Percentiles rank a stretch among this genome's conserved stretches.
phyloP scores from a whole-genome alignment of 2,888 invertebrate species.

The Polydrusus cervinus region DNA sequence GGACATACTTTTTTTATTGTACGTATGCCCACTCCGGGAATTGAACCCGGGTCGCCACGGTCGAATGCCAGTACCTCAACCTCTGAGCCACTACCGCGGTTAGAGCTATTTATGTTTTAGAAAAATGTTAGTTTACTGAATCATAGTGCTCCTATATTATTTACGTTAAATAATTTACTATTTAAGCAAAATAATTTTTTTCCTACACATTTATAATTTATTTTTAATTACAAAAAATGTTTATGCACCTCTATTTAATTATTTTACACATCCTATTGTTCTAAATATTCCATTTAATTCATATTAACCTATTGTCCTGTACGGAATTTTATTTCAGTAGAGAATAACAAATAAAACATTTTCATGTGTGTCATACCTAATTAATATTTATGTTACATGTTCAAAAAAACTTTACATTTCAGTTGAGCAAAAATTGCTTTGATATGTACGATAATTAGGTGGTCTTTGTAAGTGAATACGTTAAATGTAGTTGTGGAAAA shows the following conservation, averaged over 20 bases:
- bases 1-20: too few relatives aligned
- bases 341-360: constrained; percentile 33
- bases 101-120: background rate
- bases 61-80: too few relatives aligned
- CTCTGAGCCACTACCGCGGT: too few relatives aligned
- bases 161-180: too few relatives aligned
- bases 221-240: background rate
- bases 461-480: constrained; percentile 17
- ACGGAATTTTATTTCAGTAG: constrained; percentile 32
- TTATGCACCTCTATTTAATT: background rate
- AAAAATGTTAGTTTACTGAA: background rate
- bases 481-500: constrained; percentile 3
- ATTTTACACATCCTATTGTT: background rate
- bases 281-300: background rate
- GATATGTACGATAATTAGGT: constrained; percentile 18
- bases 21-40: too few relatives aligned
- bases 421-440: constrained; percentile 23
- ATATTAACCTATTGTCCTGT: constrained; percentile 22
- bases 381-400: constrained; percentile 41
- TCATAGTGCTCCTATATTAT: too few relatives aligned
- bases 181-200: too few relatives aligned
- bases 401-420: constrained; percentile 40
- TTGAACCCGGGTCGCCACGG: too few relatives aligned
- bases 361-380: constrained; percentile 36
- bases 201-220: background rate